Evolutionary conservation across 1,140 invertebrate species (phyloP).

Genomic region (Cydia fagiglandana): DNA sequence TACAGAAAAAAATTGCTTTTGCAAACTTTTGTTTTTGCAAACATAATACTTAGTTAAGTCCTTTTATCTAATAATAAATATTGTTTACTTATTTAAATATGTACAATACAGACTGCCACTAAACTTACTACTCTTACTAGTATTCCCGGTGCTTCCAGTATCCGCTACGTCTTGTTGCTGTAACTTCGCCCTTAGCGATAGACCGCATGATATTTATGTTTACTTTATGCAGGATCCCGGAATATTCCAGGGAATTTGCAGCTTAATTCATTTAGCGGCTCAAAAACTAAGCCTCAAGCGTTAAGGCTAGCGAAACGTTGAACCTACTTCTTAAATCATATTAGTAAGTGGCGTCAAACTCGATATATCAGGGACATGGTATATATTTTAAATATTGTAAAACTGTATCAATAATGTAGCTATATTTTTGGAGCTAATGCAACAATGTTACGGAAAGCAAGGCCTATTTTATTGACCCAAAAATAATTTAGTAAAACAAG

Average conservation of each 20-base stretch:
- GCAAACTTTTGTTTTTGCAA: too few species aligned
- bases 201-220: slow-evolving; percentile 61
- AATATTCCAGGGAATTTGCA: slow-evolving; percentile 53
- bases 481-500: too few species aligned
- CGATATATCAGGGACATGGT: background rate
- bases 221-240: slow-evolving; percentile 61
- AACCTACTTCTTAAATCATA: slow-evolving; percentile 12
- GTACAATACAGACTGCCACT: too few species aligned
- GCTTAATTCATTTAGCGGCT: slow-evolving; percentile 59
- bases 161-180: slow-evolving; percentile 33
- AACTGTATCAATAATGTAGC: background rate
- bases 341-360: background rate
- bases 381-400: background rate
- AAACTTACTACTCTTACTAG: background rate
- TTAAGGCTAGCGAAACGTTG: slow-evolving; percentile 3
- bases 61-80: too few species aligned
- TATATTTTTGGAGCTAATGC: too few species aligned
- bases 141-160: background rate
- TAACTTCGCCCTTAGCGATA: slow-evolving; percentile 45
- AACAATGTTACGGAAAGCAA: too few species aligned
- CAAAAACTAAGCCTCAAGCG: slow-evolving; percentile 46
- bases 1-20: too few species aligned
- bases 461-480: too few species aligned
- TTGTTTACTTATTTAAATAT: too few species aligned
- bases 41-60: too few species aligned